Base-by-base conservation (phyloP, 2,797 vertebrate species). In the Pangasius larnaudii region DNA sequence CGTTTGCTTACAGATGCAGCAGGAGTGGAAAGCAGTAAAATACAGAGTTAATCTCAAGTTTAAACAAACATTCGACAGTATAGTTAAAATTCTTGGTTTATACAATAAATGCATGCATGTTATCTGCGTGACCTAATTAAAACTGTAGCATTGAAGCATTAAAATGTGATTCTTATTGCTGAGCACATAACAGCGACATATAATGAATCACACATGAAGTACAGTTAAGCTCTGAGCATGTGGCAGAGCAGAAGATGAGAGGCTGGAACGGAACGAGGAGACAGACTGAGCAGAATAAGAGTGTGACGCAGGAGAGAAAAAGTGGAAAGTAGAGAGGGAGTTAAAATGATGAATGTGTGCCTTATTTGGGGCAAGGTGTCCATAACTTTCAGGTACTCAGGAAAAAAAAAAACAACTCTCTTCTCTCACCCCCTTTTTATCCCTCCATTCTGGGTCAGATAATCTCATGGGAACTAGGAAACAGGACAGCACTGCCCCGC, bases 321-420 rank as follows among this genome's bases (percentile, higher is more conserved):
- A 89, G 59, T 85, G 56, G 13, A 90, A 86, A 80, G 75, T 85
- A 71, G 84, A 80, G 53, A 86, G 71, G 59, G 27, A 88, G 87
- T 46, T 80, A 56, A 71, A 93, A 96, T 96, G 89, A 93, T 96
- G 91, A 94, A 90, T 92, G 91, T 88, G 86, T 91, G 91, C 91
- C 93, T 91, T 95, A 96, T 94, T 81, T 96, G 95, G 96, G 94
- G 95, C 95, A 93, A 95, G 93, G 91, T 95, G 94, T 94, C 94
- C 93, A 91, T 92, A 96, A 96, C 95, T 96, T 96, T 94, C 94
- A 94, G 91, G 90, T 94, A 94, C 90, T 93, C 93, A 91, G 94
- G 93, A 95, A 95, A 96, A 93, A 91, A 95, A 30, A 53, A 49
- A 27, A n/a, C n/a, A 1, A 2, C 91, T 24, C 83, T 88, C 80